phyloP scores from a whole-genome alignment of 1,140 invertebrate genomes.

The Triops cancriformis region DNA sequence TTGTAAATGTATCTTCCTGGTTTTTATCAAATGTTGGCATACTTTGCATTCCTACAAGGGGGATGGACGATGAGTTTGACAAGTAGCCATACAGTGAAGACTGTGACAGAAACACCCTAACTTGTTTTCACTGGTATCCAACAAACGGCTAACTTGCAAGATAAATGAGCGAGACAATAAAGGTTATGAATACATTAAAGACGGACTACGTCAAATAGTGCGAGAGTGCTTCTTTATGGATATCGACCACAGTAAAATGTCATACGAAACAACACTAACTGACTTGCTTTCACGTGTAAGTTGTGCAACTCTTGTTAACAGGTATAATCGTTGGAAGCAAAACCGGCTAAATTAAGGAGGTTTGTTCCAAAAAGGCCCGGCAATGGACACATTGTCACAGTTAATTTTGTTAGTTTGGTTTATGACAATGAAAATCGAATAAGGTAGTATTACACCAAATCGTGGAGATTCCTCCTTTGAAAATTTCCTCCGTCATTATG shows the following conservation, averaged over 20 bases:
- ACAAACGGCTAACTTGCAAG: not conserved
- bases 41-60: not conserved
- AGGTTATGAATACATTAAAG: not conserved
- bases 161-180: not conserved
- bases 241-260: too few species aligned
- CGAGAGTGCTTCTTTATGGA: not conserved
- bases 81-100: not conserved
- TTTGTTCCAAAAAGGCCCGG: too few species aligned
- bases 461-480: too few species aligned
- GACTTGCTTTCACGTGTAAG: not conserved
- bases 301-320: not conserved
- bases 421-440: too few species aligned
- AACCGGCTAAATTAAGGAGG: too few species aligned
- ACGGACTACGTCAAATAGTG: not conserved
- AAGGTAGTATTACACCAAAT: too few species aligned
- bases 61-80: not conserved
- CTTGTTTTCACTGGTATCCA: not conserved
- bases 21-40: not conserved
- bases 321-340: too few species aligned
- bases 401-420: too few species aligned
- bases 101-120: not conserved
- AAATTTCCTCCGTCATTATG: too few species aligned
- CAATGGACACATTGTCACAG: too few species aligned
- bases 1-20: not conserved
- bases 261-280: not conserved